Percentiles rank a stretch among this genome's conserved stretches.
These are phyloP conservation scores for Porites rus DNA, from an alignment of 92 coral and sea anemone species.

Conservation along the genomic window DNA sequence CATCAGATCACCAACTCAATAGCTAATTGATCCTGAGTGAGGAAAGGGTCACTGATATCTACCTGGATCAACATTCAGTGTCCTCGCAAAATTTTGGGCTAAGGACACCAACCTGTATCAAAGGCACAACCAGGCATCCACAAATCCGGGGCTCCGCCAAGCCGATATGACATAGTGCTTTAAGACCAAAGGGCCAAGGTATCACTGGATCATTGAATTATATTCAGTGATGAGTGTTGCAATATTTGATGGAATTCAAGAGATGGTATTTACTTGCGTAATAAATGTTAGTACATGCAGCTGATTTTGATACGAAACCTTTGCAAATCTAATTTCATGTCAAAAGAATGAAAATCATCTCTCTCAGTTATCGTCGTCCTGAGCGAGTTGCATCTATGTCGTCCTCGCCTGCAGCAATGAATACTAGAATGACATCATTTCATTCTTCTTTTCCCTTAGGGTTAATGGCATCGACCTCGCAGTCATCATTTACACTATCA, in stretches of 20 bases:
- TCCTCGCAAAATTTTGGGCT: constrained; percentile 39
- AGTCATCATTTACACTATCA: too few species aligned
- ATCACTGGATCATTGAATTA: constrained; percentile 58
- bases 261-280: constrained; percentile 19
- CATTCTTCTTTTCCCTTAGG: too few species aligned
- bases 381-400: too few species aligned
- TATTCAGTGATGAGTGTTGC: constrained; percentile 27
- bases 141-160: constrained; percentile 42
- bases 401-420: too few species aligned
- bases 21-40: constrained; percentile 33
- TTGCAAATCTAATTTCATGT: too few species aligned
- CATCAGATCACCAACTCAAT: constrained; percentile 69
- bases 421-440: too few species aligned
- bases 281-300: too few species aligned
- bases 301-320: too few species aligned
- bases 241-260: constrained; percentile 1
- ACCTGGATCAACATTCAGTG: constrained; percentile 46
- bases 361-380: too few species aligned
- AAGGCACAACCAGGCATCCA: constrained; percentile 47
- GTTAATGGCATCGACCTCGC: too few species aligned
- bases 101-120: constrained; percentile 48
- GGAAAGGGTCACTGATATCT: constrained; percentile 53
- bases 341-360: too few species aligned
- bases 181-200: constrained; percentile 38
- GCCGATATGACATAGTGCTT: constrained; percentile 54